Conservation (phyloP, 2,888 invertebrate species). For the Drosophila quinaria region DNA sequence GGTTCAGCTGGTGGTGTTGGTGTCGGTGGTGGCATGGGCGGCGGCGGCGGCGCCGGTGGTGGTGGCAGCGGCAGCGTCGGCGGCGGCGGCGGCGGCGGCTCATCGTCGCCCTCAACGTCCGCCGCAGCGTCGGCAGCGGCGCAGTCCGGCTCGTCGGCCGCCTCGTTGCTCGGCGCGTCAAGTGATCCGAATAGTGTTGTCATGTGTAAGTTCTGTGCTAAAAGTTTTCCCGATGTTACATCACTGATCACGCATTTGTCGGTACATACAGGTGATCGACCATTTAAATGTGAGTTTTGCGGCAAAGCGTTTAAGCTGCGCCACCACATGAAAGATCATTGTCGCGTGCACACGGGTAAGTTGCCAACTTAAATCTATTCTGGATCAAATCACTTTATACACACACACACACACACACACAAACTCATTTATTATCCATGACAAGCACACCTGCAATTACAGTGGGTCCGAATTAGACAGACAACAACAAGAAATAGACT, state of each 20-base stretch:
- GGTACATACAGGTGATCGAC: slow-evolving; percentile 95
- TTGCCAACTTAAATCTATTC: slow-evolving; percentile 39
- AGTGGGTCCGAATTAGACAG: no score
- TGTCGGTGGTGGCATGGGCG: slow-evolving; percentile 82
- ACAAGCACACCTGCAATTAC: no score
- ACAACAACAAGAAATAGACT: no score
- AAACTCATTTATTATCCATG: no score
- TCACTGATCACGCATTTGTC: slow-evolving; percentile 95
- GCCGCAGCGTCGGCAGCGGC: slow-evolving; percentile 80
- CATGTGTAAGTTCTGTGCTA: slow-evolving; percentile 96
- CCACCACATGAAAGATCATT: slow-evolving; percentile 98
- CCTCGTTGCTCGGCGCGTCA: slow-evolving; percentile 81
- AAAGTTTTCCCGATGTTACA: slow-evolving; percentile 96
- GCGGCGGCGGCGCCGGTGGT: slow-evolving; percentile 45
- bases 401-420: neutral
- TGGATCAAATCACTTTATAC: slow-evolving; percentile 19
- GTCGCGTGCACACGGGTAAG: slow-evolving; percentile 95
- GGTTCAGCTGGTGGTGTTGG: slow-evolving; percentile 75
- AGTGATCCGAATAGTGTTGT: slow-evolving; percentile 91
- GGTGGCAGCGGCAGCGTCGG: slow-evolving; percentile 60
- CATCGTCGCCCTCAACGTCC: slow-evolving; percentile 79
- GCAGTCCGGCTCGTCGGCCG: slow-evolving; percentile 82
- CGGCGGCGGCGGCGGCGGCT: slow-evolving; percentile 68
- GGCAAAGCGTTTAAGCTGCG: slow-evolving; percentile 96
- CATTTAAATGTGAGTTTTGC: slow-evolving; percentile 97